phyloP scores from a whole-genome alignment of 2,113 vertebrate genomes.

The Bufo bufo region DNA sequence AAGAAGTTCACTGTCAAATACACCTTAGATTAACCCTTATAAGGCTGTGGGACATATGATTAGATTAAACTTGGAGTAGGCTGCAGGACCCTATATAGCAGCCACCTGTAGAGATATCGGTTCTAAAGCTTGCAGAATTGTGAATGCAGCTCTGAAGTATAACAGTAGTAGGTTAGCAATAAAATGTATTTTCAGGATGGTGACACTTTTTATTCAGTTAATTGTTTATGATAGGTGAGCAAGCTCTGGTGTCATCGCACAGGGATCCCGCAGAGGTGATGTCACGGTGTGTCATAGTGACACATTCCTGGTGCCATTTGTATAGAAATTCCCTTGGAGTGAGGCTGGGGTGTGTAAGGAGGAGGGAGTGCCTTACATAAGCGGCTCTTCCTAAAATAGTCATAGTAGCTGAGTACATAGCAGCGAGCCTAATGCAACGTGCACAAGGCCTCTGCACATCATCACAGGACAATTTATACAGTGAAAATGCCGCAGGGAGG shows the following conservation, averaged over 20 bases:
- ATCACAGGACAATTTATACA: conserved; percentile 55
- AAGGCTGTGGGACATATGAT: too few relatives aligned
- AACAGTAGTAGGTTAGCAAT: too few relatives aligned
- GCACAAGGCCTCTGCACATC: conserved; percentile 40
- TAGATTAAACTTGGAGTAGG: too few relatives aligned
- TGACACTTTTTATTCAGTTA: not conserved
- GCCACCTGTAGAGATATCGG: too few relatives aligned
- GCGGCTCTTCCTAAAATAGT: conserved; percentile 59
- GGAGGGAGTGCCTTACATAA: conserved; percentile 46
- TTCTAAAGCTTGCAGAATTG: too few relatives aligned
- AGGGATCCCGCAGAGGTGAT: conserved; percentile 21
- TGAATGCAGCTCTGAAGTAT: too few relatives aligned
- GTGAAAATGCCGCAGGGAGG: not conserved
- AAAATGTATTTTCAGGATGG: too few relatives aligned
- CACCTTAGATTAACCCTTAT: too few relatives aligned
- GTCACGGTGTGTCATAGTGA: conserved; percentile 19
- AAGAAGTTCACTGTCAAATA: too few relatives aligned
- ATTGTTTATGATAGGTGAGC: not conserved
- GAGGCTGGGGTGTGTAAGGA: conserved; percentile 37
- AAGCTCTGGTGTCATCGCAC: not conserved
- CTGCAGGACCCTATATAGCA: too few relatives aligned
- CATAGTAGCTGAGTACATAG: conserved; percentile 38
- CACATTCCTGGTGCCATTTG: conserved; percentile 37
- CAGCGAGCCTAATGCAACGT: conserved; percentile 25
- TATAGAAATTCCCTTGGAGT: conserved; percentile 50